Percentiles rank a stretch among this genome's conserved stretches.
These are phyloP conservation scores for Pantherophis guttatus DNA, from an alignment of 2,113 vertebrate species.

Conservation along the genomic window DNA sequence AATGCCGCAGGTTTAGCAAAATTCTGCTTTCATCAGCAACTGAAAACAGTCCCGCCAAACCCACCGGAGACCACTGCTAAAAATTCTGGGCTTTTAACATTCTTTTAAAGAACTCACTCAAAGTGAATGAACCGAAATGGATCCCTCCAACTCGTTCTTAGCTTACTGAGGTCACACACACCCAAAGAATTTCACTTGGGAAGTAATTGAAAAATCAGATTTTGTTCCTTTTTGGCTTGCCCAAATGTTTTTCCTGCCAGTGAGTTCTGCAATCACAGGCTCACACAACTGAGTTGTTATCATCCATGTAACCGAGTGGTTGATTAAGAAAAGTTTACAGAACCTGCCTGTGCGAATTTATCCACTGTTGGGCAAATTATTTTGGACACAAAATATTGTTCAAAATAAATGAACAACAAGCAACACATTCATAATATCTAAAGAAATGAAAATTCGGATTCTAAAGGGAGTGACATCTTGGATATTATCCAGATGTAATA, in stretches of 20 bases:
- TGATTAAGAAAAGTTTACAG: background rate
- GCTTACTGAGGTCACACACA: constrained; percentile 6
- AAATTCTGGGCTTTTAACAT: background rate
- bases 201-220: constrained; percentile 11
- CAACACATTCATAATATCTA: constrained; percentile 23
- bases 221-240: background rate
- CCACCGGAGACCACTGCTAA: background rate
- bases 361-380: background rate
- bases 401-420: background rate
- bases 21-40: background rate
- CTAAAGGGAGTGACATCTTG: background rate
- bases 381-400: background rate
- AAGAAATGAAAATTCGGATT: constrained; percentile 25
- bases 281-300: background rate
- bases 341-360: background rate
- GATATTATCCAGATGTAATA: constrained; percentile 22
- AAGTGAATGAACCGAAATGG: constrained; percentile 25
- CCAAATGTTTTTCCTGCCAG: background rate
- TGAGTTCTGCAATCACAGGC: background rate
- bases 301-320: background rate
- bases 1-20: constrained; percentile 23
- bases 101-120: constrained; percentile 35
- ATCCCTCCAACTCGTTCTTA: constrained; percentile 29
- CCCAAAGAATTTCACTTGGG: background rate
- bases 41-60: background rate